Evolutionary conservation across 35 echinoderm and acorn worm genomes (phyloP).

Genomic region (Nesometra sesokonis): DNA sequence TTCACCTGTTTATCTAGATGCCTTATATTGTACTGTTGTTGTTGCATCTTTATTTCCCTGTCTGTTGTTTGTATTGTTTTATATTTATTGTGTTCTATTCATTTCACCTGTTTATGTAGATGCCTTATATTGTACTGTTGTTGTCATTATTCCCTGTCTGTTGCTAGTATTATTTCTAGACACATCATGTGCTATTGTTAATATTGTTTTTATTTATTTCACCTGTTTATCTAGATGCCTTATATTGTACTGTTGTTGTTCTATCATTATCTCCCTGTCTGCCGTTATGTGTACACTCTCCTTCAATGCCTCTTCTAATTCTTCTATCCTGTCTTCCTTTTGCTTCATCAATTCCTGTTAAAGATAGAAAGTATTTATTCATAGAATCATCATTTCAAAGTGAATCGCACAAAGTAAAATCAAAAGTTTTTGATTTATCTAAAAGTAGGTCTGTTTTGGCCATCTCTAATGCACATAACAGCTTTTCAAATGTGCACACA

Average conservation of each 20-base stretch:
- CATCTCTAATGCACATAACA: no score
- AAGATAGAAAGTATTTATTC: no score
- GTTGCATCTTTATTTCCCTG: slow-evolving; percentile 77
- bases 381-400: not conserved
- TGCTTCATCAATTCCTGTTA: slow-evolving; percentile 68
- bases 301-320: slow-evolving; percentile 84
- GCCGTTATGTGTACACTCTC: slow-evolving; percentile 98
- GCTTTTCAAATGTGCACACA: no score
- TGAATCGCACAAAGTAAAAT: not conserved
- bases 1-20: slow-evolving; percentile 47
- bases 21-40: slow-evolving; percentile 27
- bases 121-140: no score
- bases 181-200: not conserved
- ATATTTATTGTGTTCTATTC: no score
- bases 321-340: slow-evolving; percentile 82
- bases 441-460: no score
- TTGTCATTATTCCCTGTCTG: no score
- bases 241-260: slow-evolving; percentile 40
- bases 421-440: not conserved
- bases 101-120: no score
- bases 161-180: no score
- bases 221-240: slow-evolving; percentile 46
- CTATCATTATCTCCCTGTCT: slow-evolving; percentile 85
- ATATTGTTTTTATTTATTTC: not conserved
- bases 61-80: no score